phyloP scores from a whole-genome alignment of 2,888 invertebrate species.

The Rhamphomyia laevipes region DNA sequence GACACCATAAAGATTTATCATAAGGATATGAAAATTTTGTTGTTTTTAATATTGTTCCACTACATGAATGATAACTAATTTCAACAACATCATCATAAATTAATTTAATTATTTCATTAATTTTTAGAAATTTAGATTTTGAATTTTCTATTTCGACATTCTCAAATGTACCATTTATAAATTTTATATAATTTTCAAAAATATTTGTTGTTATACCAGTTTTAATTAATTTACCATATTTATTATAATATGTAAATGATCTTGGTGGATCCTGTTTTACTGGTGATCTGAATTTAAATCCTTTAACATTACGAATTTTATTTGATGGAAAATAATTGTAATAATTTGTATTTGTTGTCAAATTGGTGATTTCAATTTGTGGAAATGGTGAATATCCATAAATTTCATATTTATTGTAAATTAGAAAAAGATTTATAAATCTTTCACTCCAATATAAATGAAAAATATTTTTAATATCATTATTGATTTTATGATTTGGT shows the following conservation, averaged over 20 bases:
- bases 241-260: conserved; percentile 3
- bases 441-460: neutral
- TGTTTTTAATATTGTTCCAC: neutral
- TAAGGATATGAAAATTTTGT: neutral
- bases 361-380: neutral
- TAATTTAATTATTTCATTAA: neutral
- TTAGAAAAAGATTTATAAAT: neutral
- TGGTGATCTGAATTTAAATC: conserved; percentile 9
- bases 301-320: conserved; percentile 2
- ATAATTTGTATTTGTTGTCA: neutral
- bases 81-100: neutral
- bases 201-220: neutral
- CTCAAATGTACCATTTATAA: neutral
- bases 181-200: neutral
- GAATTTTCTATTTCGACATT: neutral
- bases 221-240: neutral
- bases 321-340: neutral
- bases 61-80: neutral
- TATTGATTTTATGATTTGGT: no score
- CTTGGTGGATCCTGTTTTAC: conserved; percentile 7
- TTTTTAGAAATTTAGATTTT: neutral
- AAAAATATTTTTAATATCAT: no score
- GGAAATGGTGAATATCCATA: conserved; percentile 6
- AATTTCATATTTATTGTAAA: neutral
- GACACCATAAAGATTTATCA: conserved; percentile 1